phyloP scores from a whole-genome alignment of 53 echinoderm and acorn worm genomes.

The Holothuria scabra region DNA sequence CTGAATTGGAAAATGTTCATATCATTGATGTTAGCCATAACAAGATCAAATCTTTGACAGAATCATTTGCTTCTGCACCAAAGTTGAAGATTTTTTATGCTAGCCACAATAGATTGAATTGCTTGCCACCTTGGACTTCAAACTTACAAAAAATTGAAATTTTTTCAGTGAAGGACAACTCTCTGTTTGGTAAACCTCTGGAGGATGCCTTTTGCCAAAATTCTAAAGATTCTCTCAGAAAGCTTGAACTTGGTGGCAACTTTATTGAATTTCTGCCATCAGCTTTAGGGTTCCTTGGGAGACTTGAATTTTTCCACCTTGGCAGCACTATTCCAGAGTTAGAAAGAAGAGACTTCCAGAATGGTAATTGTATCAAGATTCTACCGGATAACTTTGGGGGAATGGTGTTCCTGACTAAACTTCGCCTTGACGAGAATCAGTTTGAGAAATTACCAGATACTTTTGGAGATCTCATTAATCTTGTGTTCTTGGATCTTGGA shows the following conservation, averaged over 20 bases:
- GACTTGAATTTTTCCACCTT: slow-evolving; percentile 74
- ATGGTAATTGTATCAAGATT: slow-evolving; percentile 84
- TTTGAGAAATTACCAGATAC: slow-evolving; percentile 71
- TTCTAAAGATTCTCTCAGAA: slow-evolving; percentile 55
- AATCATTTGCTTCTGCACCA: slow-evolving; percentile 54
- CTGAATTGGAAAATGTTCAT: slow-evolving; percentile 59
- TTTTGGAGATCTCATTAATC: slow-evolving; percentile 73
- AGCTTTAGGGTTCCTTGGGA: slow-evolving; percentile 62
- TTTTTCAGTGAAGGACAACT: slow-evolving; percentile 76
- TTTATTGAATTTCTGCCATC: slow-evolving; percentile 75
- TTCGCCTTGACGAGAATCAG: slow-evolving; percentile 86
- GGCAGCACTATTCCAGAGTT: slow-evolving; percentile 84
- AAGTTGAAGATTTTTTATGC: slow-evolving; percentile 65
- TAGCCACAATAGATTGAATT: slow-evolving; percentile 60
- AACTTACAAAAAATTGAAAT: slow-evolving; percentile 64
- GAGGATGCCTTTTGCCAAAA: slow-evolving; percentile 69
- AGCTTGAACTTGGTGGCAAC: slow-evolving; percentile 83
- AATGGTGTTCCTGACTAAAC: slow-evolving; percentile 58
- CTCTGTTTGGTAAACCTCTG: slow-evolving; percentile 57
- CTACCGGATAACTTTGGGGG: slow-evolving; percentile 82
- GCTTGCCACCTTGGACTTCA: slow-evolving; percentile 79
- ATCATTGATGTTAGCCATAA: slow-evolving; percentile 79
- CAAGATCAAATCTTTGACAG: slow-evolving; percentile 51
- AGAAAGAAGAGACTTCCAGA: slow-evolving; percentile 83
- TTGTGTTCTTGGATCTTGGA: slow-evolving; percentile 84